Percentiles rank a stretch among this genome's conserved stretches.
phyloP scores from a whole-genome alignment of 1,140 invertebrate genomes.

The Propsilocerus akamusi region DNA sequence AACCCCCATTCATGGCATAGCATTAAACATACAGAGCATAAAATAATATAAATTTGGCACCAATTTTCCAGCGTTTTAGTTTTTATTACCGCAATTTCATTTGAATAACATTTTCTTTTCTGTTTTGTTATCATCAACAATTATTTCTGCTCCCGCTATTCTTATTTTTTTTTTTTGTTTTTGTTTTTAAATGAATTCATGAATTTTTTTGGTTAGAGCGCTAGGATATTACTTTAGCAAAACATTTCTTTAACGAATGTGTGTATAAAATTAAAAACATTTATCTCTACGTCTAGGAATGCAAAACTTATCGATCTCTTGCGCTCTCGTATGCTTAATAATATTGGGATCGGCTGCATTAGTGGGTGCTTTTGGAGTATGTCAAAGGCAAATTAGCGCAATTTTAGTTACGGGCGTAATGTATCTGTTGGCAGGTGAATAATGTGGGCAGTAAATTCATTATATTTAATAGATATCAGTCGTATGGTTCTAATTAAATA shows the following conservation, averaged over 20 bases:
- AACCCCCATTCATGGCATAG: too few relatives aligned
- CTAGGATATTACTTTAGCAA: constrained; percentile 1
- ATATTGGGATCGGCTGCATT: constrained; percentile 62
- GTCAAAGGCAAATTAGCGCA: constrained; percentile 72
- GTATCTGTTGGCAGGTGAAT: constrained; percentile 70
- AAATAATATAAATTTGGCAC: too few relatives aligned
- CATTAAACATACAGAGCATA: too few relatives aligned
- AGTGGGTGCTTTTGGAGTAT: constrained; percentile 66
- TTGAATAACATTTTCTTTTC: too few relatives aligned
- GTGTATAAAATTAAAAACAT: not conserved
- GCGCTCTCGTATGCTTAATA: constrained; percentile 73
- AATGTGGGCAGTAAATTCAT: not conserved
- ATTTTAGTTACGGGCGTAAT: constrained; percentile 81
- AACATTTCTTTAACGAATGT: constrained; percentile 3
- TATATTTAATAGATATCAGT: not conserved
- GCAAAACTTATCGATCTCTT: constrained; percentile 84
- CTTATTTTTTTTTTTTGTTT: too few relatives aligned
- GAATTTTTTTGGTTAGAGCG: not conserved
- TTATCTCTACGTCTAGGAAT: constrained; percentile 40
- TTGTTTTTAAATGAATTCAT: too few relatives aligned
- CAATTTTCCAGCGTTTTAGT: too few relatives aligned
- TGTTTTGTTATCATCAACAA: too few relatives aligned
- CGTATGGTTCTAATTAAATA: not conserved
- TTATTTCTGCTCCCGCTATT: too few relatives aligned
- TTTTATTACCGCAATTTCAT: too few relatives aligned